A percentile compares a stretch with the other conserved stretches of the same genome.
Evolutionary conservation across 23 tunicate species (phyloP).

Genomic region (Trididemnum nubilum): DNA sequence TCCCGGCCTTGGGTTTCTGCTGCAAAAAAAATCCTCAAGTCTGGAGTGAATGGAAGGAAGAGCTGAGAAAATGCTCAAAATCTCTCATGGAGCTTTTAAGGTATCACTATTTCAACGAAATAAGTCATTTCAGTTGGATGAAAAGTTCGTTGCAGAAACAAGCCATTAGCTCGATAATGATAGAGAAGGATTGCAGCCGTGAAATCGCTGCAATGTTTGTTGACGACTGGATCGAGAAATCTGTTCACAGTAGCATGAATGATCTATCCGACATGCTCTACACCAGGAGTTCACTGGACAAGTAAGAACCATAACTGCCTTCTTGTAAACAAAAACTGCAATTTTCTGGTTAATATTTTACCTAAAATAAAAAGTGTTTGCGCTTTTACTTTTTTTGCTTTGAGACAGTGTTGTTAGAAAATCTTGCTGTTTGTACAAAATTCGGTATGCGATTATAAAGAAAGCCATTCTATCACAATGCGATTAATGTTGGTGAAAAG

Average conservation of each 20-base stretch:
- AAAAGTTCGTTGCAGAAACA: conserved; percentile 18
- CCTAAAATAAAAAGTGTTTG: no score
- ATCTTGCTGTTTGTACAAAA: no score
- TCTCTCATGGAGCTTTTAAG: conserved; percentile 25
- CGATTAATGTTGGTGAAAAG: no score
- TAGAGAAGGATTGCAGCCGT: not conserved
- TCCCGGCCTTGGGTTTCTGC: conserved; percentile 29
- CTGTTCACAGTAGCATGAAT: conserved; percentile 6
- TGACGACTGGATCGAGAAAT: conserved; percentile 11
- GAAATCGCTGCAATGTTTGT: not conserved
- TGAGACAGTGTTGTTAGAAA: no score
- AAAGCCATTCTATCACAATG: no score
- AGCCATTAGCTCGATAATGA: not conserved
- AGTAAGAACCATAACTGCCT: not conserved
- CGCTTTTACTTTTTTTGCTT: no score
- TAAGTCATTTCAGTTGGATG: conserved; percentile 3
- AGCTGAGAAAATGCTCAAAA: conserved; percentile 34
- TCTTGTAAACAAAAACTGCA: no score
- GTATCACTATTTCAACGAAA: conserved; percentile 25
- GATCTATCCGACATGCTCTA: not conserved
- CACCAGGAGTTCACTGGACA: not conserved
- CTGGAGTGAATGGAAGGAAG: conserved; percentile 46
- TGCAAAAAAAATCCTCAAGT: not conserved
- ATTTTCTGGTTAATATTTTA: no score
- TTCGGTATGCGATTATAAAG: no score